A percentile compares a stretch with the other conserved stretches of the same genome.
Evolutionary conservation across 2,113 vertebrate species (phyloP).

Genomic region (Puntigrus tetrazona): DNA sequence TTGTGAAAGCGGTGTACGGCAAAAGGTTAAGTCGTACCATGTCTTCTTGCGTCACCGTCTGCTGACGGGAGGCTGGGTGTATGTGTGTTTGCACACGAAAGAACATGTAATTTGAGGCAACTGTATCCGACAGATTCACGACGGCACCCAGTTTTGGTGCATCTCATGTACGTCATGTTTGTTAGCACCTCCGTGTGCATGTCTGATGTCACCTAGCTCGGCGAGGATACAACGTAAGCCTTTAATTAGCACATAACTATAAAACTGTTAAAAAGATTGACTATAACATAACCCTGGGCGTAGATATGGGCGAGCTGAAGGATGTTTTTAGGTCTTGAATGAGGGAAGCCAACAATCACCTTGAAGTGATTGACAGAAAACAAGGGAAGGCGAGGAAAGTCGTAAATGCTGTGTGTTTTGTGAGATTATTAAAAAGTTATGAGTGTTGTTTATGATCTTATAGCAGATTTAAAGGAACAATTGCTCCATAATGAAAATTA

Average conservation of each 20-base stretch:
- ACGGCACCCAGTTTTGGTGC: background rate
- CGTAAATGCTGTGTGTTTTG: background rate
- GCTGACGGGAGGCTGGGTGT: background rate
- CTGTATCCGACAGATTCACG: background rate
- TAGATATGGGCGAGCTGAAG: background rate
- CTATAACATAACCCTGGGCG: constrained; percentile 18
- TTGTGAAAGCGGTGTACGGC: constrained; percentile 12
- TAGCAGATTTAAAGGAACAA: background rate
- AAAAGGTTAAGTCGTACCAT: constrained; percentile 34
- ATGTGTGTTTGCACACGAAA: constrained; percentile 1
- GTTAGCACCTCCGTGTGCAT: background rate
- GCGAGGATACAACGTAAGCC: background rate
- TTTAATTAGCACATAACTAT: constrained; percentile 25
- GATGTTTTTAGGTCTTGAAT: background rate
- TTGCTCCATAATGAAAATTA: background rate
- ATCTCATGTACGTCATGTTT: background rate
- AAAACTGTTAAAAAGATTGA: constrained; percentile 21
- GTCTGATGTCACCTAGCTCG: background rate
- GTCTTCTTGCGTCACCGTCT: constrained; percentile 38
- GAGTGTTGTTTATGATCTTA: background rate
- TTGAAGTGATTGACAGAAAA: constrained; percentile 19
- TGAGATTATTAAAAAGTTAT: constrained; percentile 1
- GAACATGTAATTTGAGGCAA: constrained; percentile 18
- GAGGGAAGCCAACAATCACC: background rate
- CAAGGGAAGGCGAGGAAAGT: background rate